Evolutionary conservation across 2,888 invertebrate genomes (phyloP), one percentile per base, ranked within the genome.

Genomic region (Drosophila rellima): DNA sequence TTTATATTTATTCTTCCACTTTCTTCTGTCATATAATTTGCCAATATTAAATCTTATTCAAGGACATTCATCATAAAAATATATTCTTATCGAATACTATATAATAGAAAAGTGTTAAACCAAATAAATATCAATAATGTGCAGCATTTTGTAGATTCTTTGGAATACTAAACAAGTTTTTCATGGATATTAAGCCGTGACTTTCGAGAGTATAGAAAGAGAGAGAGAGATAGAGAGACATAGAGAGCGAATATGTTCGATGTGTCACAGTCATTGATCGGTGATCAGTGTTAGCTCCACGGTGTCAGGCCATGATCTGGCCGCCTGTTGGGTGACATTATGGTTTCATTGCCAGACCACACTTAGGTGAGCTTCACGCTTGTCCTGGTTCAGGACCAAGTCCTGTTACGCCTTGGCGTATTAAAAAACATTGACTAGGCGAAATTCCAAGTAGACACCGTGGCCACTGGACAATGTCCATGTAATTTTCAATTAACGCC

Each of bases 291-390:
- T 6, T 68, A 51, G 70, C 62, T 64, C 63, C 68, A 63, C 48
- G 70, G 57, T 70, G 74, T 13, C 59, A 61, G 64, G 47, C 40
- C 70, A 39, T 54, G 61, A 50, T 64, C 42, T 64, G 83, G 65
- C 75, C 75, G 74, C 88, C 78, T 77, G 82, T 86, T 80, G 86
- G 70, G 40, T 75, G 74, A 80, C 87, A 88, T 88, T 79, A 82
- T 84, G 83, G 82, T 80, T 84, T 88, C 86, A 82, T 80, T 86
- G 84, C 80, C 86, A 74, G 78, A 86, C 86, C 89, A 80, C 85
- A 89, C 79, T 80, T 79, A 74, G 79, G 63, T 42, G 48, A 70
- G 67, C 74, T 81, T 78, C 87, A 70, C 76, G 82, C 70, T 67
- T 70, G 56, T 56, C 31, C 54, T 20, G 18, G 23, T 33, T 17